These are phyloP conservation scores for Lophura nycthemera DNA, from an alignment of 2,113 vertebrate genomes.

Conservation along the genomic window DNA sequence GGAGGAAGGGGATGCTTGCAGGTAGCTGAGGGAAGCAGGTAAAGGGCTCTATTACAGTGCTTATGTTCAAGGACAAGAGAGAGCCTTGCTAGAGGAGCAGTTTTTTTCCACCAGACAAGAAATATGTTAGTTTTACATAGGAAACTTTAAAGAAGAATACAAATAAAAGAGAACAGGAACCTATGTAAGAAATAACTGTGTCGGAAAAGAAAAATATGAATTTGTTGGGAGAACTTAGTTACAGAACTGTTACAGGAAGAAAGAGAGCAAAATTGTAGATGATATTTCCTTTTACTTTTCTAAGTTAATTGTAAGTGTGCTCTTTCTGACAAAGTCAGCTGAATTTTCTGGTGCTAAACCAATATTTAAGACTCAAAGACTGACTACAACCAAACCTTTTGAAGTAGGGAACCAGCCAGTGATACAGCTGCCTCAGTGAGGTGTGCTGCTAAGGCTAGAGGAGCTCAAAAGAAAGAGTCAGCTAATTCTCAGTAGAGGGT, in stretches of 20 bases:
- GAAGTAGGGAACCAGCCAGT: background rate
- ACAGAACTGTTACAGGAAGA: background rate
- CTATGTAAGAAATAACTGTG: background rate
- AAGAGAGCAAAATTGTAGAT: background rate
- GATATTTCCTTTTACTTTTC: background rate
- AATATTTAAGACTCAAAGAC: background rate
- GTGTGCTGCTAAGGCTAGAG: background rate
- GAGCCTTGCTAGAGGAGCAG: background rate
- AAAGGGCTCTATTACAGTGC: background rate
- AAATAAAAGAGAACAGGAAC: background rate
- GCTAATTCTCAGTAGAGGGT: constrained; percentile 23
- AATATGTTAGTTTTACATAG: background rate
- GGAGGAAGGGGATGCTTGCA: background rate
- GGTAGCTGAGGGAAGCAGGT: background rate
- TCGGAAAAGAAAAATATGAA: background rate
- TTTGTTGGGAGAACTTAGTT: background rate
- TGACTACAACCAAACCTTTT: background rate
- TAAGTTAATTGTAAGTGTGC: background rate
- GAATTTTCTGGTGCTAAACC: background rate
- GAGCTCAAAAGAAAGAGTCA: background rate
- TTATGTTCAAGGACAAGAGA: background rate
- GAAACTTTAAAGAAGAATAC: background rate
- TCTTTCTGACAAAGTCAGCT: background rate
- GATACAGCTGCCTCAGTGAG: background rate
- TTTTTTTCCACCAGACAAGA: background rate